Base-by-base conservation (phyloP, 2,113 vertebrate genomes). In the Polyodon spathula region DNA sequence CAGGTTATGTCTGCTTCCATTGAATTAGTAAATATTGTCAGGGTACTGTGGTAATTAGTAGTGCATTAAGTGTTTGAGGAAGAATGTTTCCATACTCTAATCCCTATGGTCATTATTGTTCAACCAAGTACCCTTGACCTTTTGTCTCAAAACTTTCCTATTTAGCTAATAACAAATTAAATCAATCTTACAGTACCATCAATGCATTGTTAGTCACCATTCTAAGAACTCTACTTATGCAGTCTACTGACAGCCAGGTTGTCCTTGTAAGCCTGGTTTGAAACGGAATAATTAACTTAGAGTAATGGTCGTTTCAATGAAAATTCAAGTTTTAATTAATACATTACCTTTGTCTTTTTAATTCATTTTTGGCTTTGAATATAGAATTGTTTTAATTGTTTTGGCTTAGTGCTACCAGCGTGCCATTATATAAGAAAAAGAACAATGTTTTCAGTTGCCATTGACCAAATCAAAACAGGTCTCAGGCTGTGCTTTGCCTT, bases 121-220 rank as follows among this genome's bases (percentile, higher is more conserved):
- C 43, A 56, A 17, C 12, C n/a, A n/a, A n/a, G n/a, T n/a, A 52
- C 54, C 42, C 46, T 50, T 63, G 38, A 42, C 66, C 60, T 66
- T 43, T 16, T 48, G 38, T n/a, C n/a, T n/a, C n/a, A n/a, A n/a
- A n/a, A n/a, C n/a, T n/a, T n/a, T n/a, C 50, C 63, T 17, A 9
- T 15, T 46, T 37, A 54, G 41, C 54, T 68, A 58, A 71, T 76
- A 73, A 62, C 55, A 66, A n/a, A n/a, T n/a, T 68, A 65, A 65
- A 70, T 69, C 15, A 68, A 64, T 66, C 61, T 27, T 12, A 37
- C 41, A 10, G 48, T 56, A 55, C 57, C 54, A 27, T 41, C 61
- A 37, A 12, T 44, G 43, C 40, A 60, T 46, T 61, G 63, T 55
- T 51, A 66, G 39, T 70, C n/a, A n/a, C n/a, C n/a, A n/a, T n/a